Base-by-base conservation (phyloP, 92 coral and sea anemone genomes). In the Zoanthus sansibaricus region DNA sequence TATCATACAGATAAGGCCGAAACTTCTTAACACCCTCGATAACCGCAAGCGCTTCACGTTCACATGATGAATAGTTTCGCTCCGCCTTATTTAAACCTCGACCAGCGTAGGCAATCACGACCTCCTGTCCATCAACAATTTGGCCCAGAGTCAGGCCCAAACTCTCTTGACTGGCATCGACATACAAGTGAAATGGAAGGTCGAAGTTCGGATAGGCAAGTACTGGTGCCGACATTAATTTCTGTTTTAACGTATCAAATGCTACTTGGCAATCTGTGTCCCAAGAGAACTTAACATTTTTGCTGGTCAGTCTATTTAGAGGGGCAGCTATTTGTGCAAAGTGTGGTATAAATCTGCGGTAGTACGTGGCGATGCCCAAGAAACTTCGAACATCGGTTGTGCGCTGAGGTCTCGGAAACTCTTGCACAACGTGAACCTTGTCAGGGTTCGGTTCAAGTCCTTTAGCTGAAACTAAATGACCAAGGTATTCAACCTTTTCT, bases 321-420 rank as follows among this genome's bases (percentile, higher is more conserved):
- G 86, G 86, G 25, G 33, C 44, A 14, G 86, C 86, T 37, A 87
- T 77, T 15, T 80, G 55, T 15, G 95, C 88, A 74, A 90, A 92
- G 31, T 68, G 75, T 64, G 90, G 79, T 5, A 92, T 88, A 79
- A 93, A 91, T 45, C 94, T 86, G 33, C 88, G 75, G 79, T 88
- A 88, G 69, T 93, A 91, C 12, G 83, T 88, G 45, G 84, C 75
- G 6, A 93, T 66, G 1, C 94, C 95, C 21, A 93, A 72, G 67
- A 93, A 90, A 17, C 92, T 83, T 1, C 93, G 67, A 9, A 88
- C 78, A 0, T 91, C 90, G 18, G 83, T 86, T 1, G 88, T 84
- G 56, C 64, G 76, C 47, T 73, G 74, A 4, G 96, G 96, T 0
- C 56, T 37, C 0, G 94, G 94, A 69, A 89, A 93, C 1, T 88